These are phyloP conservation scores for Fopius arisanus DNA, from an alignment of 1,140 invertebrate species.

Conservation along the genomic window DNA sequence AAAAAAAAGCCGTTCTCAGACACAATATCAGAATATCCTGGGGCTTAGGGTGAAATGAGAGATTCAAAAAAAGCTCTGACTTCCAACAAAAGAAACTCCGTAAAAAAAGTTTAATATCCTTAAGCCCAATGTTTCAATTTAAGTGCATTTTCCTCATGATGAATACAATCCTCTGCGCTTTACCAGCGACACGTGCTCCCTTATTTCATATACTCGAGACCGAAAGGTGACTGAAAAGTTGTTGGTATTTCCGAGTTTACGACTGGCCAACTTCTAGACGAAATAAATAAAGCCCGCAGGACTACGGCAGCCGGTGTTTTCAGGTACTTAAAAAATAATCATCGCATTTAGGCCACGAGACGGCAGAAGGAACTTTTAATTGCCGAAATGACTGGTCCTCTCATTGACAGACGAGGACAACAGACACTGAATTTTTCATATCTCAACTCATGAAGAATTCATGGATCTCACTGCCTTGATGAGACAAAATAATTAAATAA, in stretches of 20 bases:
- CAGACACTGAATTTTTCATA: background rate
- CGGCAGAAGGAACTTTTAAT: background rate
- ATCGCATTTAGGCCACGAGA: background rate
- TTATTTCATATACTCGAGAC: background rate
- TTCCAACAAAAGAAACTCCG: too few relatives aligned
- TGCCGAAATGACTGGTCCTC: background rate
- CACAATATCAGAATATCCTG: too few relatives aligned
- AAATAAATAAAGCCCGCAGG: slow-evolving; percentile 10
- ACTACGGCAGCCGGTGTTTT: background rate
- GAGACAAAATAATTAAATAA: background rate
- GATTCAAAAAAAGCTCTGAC: too few relatives aligned
- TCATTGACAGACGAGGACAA: background rate
- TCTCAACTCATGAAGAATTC: background rate
- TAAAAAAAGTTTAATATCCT: too few relatives aligned
- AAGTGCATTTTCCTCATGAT: too few relatives aligned
- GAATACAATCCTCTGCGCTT: background rate
- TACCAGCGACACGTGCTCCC: background rate
- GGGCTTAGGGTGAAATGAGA: too few relatives aligned
- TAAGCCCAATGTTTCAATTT: too few relatives aligned
- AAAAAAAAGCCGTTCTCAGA: too few relatives aligned
- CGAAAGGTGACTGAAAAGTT: background rate
- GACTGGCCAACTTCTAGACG: slow-evolving; percentile 16
- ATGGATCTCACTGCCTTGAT: background rate
- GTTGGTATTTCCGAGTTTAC: background rate
- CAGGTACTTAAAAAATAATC: background rate